Conservation (phyloP, 2,888 invertebrate species). For the Endomychus coccineus region DNA sequence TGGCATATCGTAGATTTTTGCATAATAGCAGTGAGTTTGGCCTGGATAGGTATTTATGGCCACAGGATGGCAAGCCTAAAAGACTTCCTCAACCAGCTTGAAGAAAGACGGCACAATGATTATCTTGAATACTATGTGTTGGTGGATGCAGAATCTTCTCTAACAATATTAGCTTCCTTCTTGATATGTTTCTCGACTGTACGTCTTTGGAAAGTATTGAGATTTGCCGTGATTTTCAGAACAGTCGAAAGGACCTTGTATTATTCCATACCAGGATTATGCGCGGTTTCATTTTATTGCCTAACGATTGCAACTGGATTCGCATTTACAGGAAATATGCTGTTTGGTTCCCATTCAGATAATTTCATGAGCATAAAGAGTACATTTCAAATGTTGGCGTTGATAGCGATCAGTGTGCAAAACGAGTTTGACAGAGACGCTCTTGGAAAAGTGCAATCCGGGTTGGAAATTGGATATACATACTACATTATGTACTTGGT, state of each 20-base stretch:
- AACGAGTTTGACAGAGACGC: background rate
- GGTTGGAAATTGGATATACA: conserved; percentile 4
- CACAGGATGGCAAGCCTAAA: background rate
- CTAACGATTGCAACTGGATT: conserved; percentile 4
- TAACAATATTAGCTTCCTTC: conserved; percentile 3
- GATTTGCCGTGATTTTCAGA: conserved; percentile 11
- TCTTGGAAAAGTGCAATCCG: background rate
- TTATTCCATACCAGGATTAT: conserved; percentile 1
- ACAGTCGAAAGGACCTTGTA: conserved; percentile 12
- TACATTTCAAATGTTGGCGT: background rate
- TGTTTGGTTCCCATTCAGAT: background rate
- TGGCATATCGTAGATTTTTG: conserved; percentile 12
- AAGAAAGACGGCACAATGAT: conserved; percentile 6
- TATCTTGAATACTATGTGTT: conserved; percentile 10
- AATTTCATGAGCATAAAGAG: conserved; percentile 5
- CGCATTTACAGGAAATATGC: background rate
- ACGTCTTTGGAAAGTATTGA: conserved; percentile 9
- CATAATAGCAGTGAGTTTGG: conserved; percentile 4
- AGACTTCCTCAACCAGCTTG: conserved; percentile 4
- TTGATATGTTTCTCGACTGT: conserved; percentile 7
- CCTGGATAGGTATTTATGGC: conserved; percentile 3
- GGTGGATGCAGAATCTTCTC: conserved; percentile 1
- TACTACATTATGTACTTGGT: conserved; percentile 4
- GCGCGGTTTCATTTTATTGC: conserved; percentile 2
- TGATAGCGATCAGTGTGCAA: conserved; percentile 1